These are phyloP conservation scores for Gavialis gangeticus DNA, from an alignment of 2,113 vertebrate genomes.

Conservation along the genomic window DNA sequence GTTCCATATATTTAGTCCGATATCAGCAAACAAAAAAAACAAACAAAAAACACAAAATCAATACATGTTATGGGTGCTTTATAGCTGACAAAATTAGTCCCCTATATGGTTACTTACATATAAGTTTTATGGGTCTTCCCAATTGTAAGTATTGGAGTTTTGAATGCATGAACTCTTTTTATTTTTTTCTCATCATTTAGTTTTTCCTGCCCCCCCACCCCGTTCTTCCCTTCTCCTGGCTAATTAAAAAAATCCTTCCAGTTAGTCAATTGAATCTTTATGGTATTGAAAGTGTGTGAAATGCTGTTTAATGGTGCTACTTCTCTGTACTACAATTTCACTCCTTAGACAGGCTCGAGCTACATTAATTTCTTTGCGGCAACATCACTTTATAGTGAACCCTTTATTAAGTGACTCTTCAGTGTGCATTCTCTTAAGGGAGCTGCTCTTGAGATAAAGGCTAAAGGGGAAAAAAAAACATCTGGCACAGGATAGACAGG, in stretches of 20 bases:
- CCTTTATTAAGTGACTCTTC: neutral
- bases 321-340: neutral
- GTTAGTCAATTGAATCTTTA: neutral
- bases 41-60: neutral
- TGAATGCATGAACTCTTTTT: neutral
- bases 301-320: neutral
- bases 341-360: neutral
- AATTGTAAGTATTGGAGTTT: neutral
- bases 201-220: neutral
- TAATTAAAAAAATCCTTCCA: neutral
- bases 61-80: neutral
- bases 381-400: neutral
- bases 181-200: neutral
- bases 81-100: neutral
- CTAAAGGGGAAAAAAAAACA: neutral
- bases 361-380: neutral
- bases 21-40: neutral
- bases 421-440: fast-evolving
- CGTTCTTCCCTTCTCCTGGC: neutral
- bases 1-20: slow-evolving; percentile 31
- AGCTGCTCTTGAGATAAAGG: neutral
- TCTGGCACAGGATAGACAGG: fast-evolving
- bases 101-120: neutral
- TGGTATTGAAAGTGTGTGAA: neutral
- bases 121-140: neutral